Percentiles rank a stretch among this genome's conserved stretches.
Conservation (phyloP, 2,113 vertebrate species). For the Antechinus flavipes region DNA sequence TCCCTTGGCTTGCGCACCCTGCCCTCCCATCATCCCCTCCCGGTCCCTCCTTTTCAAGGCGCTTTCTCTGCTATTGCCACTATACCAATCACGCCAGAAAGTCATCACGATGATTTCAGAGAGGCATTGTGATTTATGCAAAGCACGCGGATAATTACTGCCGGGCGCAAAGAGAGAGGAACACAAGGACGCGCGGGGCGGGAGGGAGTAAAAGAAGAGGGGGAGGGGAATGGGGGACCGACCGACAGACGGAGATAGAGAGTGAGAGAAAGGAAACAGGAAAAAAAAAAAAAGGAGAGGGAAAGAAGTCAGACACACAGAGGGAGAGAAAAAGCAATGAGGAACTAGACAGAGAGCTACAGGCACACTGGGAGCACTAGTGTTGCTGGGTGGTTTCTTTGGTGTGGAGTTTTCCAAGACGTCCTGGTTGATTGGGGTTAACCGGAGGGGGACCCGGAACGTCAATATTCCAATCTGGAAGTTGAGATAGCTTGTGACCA, state of each 20-base stretch:
- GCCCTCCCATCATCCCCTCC: background rate
- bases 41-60: slow-evolving; percentile 32
- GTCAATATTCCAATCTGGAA: slow-evolving; percentile 24
- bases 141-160: slow-evolving; percentile 71
- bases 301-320: background rate
- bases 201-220: background rate
- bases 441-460: slow-evolving; percentile 8
- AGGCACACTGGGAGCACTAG: background rate
- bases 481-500: slow-evolving; percentile 9
- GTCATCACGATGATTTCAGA: slow-evolving; percentile 76
- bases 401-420: slow-evolving; percentile 31
- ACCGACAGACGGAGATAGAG: background rate
- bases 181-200: slow-evolving; percentile 49
- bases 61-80: slow-evolving; percentile 41
- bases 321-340: background rate
- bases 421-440: slow-evolving; percentile 26
- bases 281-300: background rate
- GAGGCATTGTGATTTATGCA: slow-evolving; percentile 77
- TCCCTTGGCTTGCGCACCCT: background rate
- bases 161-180: slow-evolving; percentile 31
- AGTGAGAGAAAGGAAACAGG: background rate
- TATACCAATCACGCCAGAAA: slow-evolving; percentile 72
- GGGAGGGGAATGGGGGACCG: background rate
- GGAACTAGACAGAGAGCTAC: background rate
- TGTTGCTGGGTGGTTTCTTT: background rate